Evolutionary conservation across 37 sponge, comb jelly and placozoan genomes (phyloP), one percentile per base, ranked within the genome.

Genomic region (Axinella damicornis): DNA sequence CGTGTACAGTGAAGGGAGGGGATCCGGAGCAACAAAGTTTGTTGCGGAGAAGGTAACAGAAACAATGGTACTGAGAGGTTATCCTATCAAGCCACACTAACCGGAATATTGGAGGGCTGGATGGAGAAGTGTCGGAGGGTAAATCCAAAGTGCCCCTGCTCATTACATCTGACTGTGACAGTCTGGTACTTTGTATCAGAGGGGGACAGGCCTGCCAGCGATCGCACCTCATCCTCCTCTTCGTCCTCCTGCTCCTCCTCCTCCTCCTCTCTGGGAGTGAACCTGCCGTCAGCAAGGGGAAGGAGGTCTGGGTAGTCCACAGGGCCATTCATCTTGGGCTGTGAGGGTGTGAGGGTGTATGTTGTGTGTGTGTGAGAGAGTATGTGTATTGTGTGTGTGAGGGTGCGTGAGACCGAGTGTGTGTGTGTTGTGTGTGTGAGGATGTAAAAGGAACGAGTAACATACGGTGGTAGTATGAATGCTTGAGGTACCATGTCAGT

Each of bases 61-160:
- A 9, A 46, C 46, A 4, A 1, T 15, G n/a, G 25, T 0, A 15
- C 0, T 19, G 20, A 19, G 24, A 19, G 19, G 0, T 27, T 64
- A 56, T 28, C 15, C 52, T 18, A 40, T 11, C 22, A 6, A 54
- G 11, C 34, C 17, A 2, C 58, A 71, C 90, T 83, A 24, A 89
- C 90, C 25, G 77, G 77, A 41, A 33, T 57, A 76, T 75, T 52
- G 64, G 53, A 56, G 59, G 79, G 74, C 25, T 83, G 85, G 5
- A 92, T 80, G 39, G 75, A 73, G 71, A 92, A 92, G 71, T 92
- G 73, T 17, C 93, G 53, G 22, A 92, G 89, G n/a, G 84, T 53
- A 33, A 73, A 57, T 5, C 93, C 93, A 57, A 79, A 90, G 41
- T 55, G 64, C 5, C 90, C 88, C 30, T 84, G 66, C 18, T n/a